phyloP scores from a whole-genome alignment of 1,140 invertebrate species.

The Cephus cinctus region DNA sequence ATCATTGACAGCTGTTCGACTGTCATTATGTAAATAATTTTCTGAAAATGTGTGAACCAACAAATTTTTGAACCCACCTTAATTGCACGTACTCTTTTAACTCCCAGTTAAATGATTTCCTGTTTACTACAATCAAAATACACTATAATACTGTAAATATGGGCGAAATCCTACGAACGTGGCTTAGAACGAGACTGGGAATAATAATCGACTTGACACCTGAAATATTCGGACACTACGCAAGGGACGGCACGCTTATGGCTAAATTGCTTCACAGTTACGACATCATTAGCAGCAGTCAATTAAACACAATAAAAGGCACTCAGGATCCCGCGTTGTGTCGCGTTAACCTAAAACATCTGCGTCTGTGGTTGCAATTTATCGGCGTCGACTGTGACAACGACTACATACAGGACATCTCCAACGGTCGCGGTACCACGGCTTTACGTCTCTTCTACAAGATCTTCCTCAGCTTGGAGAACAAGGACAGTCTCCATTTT shows the following conservation, averaged over 20 bases:
- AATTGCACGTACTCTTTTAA: too few relatives aligned
- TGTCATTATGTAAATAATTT: too few relatives aligned
- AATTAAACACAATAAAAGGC: slow-evolving; percentile 31
- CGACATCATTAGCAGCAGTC: slow-evolving; percentile 44
- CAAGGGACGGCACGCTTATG: slow-evolving; percentile 48
- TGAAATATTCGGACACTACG: slow-evolving; percentile 35
- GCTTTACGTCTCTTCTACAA: slow-evolving; percentile 61
- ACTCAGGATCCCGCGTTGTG: slow-evolving; percentile 49
- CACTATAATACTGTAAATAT: slow-evolving; percentile 21
- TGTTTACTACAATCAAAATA: too few relatives aligned
- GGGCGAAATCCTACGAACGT: slow-evolving; percentile 28
- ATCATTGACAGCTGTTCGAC: too few relatives aligned
- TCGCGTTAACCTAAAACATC: slow-evolving; percentile 55
- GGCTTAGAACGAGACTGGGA: slow-evolving; percentile 32
- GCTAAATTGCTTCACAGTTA: slow-evolving; percentile 50
- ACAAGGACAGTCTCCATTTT: slow-evolving; percentile 57
- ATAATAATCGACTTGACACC: slow-evolving; percentile 34
- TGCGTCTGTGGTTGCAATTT: slow-evolving; percentile 54
- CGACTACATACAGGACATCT: slow-evolving; percentile 53
- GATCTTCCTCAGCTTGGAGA: slow-evolving; percentile 60
- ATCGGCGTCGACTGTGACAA: slow-evolving; percentile 54
- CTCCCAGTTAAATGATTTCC: too few relatives aligned
- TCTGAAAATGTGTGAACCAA: too few relatives aligned
- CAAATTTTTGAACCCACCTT: too few relatives aligned
- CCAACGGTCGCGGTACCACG: slow-evolving; percentile 52